phyloP scores from a whole-genome alignment of 2,888 invertebrate species.

The Mythimna pallens region DNA sequence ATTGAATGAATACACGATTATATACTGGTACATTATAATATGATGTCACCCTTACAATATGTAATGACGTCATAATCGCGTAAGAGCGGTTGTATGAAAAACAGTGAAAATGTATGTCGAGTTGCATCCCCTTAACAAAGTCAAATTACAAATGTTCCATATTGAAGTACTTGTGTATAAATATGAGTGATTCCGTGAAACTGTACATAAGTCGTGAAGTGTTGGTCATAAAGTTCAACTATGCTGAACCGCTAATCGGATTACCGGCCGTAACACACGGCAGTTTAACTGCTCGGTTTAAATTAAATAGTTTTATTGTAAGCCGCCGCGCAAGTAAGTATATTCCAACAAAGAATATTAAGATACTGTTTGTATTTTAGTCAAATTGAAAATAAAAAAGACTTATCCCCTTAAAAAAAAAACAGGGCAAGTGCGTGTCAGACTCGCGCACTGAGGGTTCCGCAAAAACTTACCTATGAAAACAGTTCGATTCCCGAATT shows the following conservation, averaged over 20 bases:
- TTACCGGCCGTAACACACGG: constrained; percentile 14
- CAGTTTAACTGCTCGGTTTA: constrained; percentile 37
- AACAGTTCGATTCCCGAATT: no score
- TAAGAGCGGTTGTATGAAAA: no score
- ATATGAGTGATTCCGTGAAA: constrained; percentile 23
- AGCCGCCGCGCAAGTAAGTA: neutral
- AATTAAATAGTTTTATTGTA: constrained; percentile 29
- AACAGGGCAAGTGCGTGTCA: no score
- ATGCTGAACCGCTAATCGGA: constrained; percentile 55
- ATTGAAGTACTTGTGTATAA: neutral
- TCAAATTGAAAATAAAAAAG: neutral
- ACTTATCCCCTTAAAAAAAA: no score
- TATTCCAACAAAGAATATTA: neutral
- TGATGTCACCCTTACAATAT: no score
- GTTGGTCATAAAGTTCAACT: constrained; percentile 48
- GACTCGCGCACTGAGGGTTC: no score
- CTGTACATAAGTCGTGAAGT: constrained; percentile 30
- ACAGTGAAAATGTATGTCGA: no score
- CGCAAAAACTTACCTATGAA: no score
- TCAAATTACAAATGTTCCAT: neutral
- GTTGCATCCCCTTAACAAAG: no score
- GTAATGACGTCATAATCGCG: no score
- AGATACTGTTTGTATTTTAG: neutral
- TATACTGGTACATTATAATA: no score
- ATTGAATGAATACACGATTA: no score